A percentile compares a stretch with the other conserved stretches of the same genome.
Evolutionary conservation across 2,797 vertebrate species (phyloP).

Genomic region (Phataginus tetradactyla): DNA sequence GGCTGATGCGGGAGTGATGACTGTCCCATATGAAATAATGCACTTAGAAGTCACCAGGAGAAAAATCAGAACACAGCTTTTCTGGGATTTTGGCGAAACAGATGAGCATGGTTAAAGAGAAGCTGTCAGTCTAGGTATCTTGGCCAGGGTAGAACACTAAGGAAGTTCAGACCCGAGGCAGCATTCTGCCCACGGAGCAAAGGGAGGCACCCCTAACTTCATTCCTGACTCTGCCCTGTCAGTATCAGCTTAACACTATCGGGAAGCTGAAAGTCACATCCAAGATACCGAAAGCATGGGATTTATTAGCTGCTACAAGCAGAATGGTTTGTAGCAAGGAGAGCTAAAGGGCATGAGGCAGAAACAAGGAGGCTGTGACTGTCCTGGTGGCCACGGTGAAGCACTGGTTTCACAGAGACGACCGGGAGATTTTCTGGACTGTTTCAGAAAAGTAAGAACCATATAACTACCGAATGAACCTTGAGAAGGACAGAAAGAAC

Average conservation of each 20-base stretch:
- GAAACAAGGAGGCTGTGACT: neutral
- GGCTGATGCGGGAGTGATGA: neutral
- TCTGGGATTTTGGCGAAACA: neutral
- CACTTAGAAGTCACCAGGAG: neutral
- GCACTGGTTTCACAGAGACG: neutral
- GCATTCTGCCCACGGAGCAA: neutral
- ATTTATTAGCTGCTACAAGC: neutral
- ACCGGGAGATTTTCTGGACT: neutral
- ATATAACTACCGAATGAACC: neutral
- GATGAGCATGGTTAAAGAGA: neutral
- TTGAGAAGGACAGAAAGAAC: neutral
- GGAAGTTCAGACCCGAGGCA: neutral
- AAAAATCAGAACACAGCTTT: neutral
- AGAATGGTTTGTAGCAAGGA: neutral
- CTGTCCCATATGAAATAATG: neutral
- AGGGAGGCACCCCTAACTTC: neutral
- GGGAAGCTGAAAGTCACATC: neutral
- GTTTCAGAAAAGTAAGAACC: neutral
- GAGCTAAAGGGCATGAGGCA: neutral
- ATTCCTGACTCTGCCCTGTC: neutral
- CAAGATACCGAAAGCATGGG: neutral
- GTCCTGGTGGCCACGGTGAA: neutral
- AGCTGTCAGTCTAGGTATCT: neutral
- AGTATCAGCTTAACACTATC: rapidly evolving
- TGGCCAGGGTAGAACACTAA: neutral